phyloP scores from a whole-genome alignment of 2,888 invertebrate genomes.

The Icerya purchasi region DNA sequence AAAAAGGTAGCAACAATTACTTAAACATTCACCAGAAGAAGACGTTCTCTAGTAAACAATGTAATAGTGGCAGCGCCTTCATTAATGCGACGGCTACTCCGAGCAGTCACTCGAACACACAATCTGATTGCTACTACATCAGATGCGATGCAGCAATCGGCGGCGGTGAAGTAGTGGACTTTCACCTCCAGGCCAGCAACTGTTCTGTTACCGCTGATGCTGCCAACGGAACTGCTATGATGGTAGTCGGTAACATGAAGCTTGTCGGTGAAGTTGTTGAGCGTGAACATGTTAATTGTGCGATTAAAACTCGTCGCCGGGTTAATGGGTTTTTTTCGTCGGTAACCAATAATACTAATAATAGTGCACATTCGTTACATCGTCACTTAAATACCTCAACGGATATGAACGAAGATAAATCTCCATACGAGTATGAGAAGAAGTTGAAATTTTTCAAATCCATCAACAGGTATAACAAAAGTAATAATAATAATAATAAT shows the following conservation, averaged over 20 bases:
- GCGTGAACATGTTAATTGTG: conserved; percentile 17
- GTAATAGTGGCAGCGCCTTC: neutral
- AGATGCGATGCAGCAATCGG: neutral
- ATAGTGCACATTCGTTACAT: too few relatives aligned
- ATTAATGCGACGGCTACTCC: neutral
- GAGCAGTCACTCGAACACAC: too few relatives aligned
- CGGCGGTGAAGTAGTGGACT: neutral
- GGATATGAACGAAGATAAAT: neutral
- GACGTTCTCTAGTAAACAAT: too few relatives aligned
- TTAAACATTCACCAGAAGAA: too few relatives aligned
- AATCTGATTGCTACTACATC: too few relatives aligned
- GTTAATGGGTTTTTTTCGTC: conserved; percentile 3
- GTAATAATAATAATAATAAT: too few relatives aligned
- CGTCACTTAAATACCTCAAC: neutral
- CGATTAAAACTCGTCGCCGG: conserved; percentile 8
- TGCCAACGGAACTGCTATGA: neutral
- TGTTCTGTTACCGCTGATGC: neutral
- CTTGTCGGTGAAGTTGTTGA: conserved; percentile 20
- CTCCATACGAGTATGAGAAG: neutral
- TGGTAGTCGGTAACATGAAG: conserved; percentile 22
- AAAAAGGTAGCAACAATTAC: too few relatives aligned
- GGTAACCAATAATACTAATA: neutral
- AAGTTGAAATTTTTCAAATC: neutral
- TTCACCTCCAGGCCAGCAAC: neutral
- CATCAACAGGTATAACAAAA: neutral